A percentile compares a stretch with the other conserved stretches of the same genome.
These are phyloP conservation scores for Melieria crassipennis DNA, from an alignment of 2,888 invertebrate species.

Conservation along the genomic window DNA sequence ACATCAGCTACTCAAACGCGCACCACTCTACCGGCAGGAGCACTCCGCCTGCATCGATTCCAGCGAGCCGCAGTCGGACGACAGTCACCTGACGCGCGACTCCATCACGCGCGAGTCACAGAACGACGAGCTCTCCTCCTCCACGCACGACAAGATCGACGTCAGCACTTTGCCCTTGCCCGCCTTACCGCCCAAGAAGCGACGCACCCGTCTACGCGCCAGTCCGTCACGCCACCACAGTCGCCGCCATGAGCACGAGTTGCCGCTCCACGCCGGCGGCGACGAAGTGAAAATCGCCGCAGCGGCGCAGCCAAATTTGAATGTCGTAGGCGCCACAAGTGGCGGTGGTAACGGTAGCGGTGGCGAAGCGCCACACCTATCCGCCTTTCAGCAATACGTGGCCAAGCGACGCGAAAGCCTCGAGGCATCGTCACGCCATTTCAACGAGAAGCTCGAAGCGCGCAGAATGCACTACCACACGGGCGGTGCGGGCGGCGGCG, in stretches of 20 bases:
- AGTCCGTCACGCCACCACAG: slow-evolving; percentile 54
- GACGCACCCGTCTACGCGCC: slow-evolving; percentile 57
- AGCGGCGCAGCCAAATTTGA: slow-evolving; percentile 30
- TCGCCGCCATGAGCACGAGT: slow-evolving; percentile 27
- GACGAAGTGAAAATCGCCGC: slow-evolving; percentile 38
- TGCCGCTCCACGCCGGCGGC: slow-evolving; percentile 31
- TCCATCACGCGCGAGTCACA: slow-evolving; percentile 60
- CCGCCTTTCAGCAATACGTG: slow-evolving; percentile 59
- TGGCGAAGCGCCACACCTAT: slow-evolving; percentile 39
- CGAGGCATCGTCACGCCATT: slow-evolving; percentile 60
- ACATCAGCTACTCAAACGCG: slow-evolving; percentile 35
- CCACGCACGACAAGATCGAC: slow-evolving; percentile 63
- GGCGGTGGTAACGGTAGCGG: slow-evolving; percentile 28
- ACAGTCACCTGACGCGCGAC: slow-evolving; percentile 60
- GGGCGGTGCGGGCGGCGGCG: slow-evolving; percentile 47
- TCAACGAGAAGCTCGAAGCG: slow-evolving; percentile 63
- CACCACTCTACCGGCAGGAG: slow-evolving; percentile 53
- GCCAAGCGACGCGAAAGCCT: slow-evolving; percentile 62
- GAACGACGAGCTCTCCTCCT: slow-evolving; percentile 61
- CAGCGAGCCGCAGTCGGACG: slow-evolving; percentile 63
- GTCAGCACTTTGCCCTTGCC: slow-evolving; percentile 63
- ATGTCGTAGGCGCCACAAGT: slow-evolving; percentile 39
- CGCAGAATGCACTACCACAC: slow-evolving; percentile 65
- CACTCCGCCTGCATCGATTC: slow-evolving; percentile 59
- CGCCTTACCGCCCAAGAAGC: slow-evolving; percentile 62